Evolutionary conservation across 1,140 invertebrate genomes (phyloP).

Genomic region (Sycobia sp.): DNA sequence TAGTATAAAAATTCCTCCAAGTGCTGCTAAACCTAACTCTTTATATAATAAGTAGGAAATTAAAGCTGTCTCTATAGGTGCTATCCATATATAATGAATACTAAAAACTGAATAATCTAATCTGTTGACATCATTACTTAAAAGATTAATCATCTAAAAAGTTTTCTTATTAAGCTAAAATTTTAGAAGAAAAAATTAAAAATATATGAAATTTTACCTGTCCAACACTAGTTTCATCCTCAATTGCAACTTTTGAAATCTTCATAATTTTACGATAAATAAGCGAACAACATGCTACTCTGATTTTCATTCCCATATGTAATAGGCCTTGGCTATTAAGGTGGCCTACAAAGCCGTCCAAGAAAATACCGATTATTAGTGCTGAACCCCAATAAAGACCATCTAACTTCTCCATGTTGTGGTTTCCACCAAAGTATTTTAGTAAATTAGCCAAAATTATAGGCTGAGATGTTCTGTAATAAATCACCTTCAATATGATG

Average conservation of each 20-base stretch:
- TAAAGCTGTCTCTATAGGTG: conserved; percentile 78
- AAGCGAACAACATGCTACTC: conserved; percentile 76
- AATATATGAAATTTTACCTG: conserved; percentile 36
- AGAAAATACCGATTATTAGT: conserved; percentile 70
- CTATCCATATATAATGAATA: conserved; percentile 79
- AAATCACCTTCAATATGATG: conserved; percentile 28
- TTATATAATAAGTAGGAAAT: conserved; percentile 77
- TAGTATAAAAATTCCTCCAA: conserved; percentile 79
- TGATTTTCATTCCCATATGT: conserved; percentile 79
- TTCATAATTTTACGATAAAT: conserved; percentile 78
- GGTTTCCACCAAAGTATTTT: conserved; percentile 65
- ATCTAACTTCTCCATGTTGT: conserved; percentile 54
- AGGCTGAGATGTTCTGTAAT: conserved; percentile 71
- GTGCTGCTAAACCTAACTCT: conserved; percentile 73
- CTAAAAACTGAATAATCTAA: conserved; percentile 73
- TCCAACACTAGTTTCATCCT: conserved; percentile 51
- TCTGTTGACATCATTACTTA: conserved; percentile 86
- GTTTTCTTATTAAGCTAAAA: background rate
- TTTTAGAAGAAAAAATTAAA: background rate
- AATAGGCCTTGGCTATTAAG: conserved; percentile 76
- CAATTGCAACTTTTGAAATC: conserved; percentile 39
- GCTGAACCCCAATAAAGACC: conserved; percentile 71
- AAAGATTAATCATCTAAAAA: conserved; percentile 89
- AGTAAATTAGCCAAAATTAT: conserved; percentile 74
- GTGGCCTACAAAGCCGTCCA: conserved; percentile 76